Evolutionary conservation across 1,140 invertebrate species (phyloP).

Genomic region (Rhyzopertha dominica): DNA sequence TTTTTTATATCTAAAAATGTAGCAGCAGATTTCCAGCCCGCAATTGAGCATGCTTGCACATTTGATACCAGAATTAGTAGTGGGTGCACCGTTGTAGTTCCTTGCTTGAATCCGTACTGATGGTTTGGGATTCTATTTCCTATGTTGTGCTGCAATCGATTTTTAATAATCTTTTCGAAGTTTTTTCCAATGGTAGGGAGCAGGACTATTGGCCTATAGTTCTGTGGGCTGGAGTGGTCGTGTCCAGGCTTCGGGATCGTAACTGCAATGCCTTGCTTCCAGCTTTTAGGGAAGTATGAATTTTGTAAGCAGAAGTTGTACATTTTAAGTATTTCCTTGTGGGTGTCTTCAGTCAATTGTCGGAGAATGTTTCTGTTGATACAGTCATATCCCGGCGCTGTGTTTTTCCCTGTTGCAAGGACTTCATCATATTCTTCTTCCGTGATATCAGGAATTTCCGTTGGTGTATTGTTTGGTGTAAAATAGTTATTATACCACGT

Average conservation of each 20-base stretch:
- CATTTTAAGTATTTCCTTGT: too few relatives aligned
- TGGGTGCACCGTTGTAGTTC: conserved; percentile 37
- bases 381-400: too few relatives aligned
- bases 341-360: too few relatives aligned
- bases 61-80: too few relatives aligned
- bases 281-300: conserved; percentile 16
- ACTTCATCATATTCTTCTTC: too few relatives aligned
- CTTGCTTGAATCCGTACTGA: conserved; percentile 43
- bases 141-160: conserved; percentile 12
- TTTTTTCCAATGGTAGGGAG: conserved; percentile 32
- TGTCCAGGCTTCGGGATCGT: conserved; percentile 17
- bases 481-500: too few relatives aligned
- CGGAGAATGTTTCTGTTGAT: too few relatives aligned
- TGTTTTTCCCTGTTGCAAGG: too few relatives aligned
- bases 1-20: conserved; percentile 31
- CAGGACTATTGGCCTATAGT: conserved; percentile 38
- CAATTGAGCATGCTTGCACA: conserved; percentile 38
- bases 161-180: conserved; percentile 20
- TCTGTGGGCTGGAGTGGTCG: conserved; percentile 17
- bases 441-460: too few relatives aligned
- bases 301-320: too few relatives aligned
- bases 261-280: conserved; percentile 18
- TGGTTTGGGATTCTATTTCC: conserved; percentile 26
- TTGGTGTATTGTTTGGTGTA: too few relatives aligned
- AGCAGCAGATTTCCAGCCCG: conserved; percentile 24